Percentiles rank a stretch among this genome's conserved stretches.
Conservation (phyloP, 1,140 invertebrate species). For the Bombus waltoni region DNA sequence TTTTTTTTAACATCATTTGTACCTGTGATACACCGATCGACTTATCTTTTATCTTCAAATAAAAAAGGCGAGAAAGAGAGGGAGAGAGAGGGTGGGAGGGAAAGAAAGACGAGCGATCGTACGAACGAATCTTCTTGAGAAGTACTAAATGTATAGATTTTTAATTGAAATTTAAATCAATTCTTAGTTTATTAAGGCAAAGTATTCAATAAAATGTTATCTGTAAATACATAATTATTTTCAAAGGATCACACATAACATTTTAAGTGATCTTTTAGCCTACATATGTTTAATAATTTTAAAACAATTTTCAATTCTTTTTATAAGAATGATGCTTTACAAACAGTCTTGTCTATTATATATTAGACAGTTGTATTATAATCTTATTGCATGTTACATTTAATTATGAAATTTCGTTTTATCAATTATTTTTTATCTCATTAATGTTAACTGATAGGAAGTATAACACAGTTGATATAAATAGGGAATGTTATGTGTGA, state of each 20-base stretch:
- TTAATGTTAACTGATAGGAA: not conserved
- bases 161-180: constrained; percentile 32
- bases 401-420: constrained; percentile 17
- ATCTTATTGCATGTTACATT: not conserved
- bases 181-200: constrained; percentile 25
- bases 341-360: constrained; percentile 25
- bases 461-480: constrained; percentile 16
- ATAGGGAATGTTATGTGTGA: constrained; percentile 8
- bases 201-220: constrained; percentile 35
- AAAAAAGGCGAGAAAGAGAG: constrained; percentile 18
- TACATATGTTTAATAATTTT: constrained; percentile 12
- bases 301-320: constrained; percentile 35
- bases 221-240: constrained; percentile 45
- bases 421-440: not conserved
- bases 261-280: not conserved
- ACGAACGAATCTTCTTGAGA: constrained; percentile 44
- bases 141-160: constrained; percentile 28
- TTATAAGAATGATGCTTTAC: constrained; percentile 52
- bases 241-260: constrained; percentile 31
- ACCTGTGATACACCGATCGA: constrained; percentile 75
- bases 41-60: constrained; percentile 48
- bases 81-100: constrained; percentile 30
- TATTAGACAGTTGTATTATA: not conserved
- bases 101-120: constrained; percentile 37
- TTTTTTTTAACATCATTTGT: constrained; percentile 65